Percentiles rank a stretch among this genome's conserved stretches.
Conservation (phyloP, 2,113 vertebrate genomes). For the Zosterops borbonicus region DNA sequence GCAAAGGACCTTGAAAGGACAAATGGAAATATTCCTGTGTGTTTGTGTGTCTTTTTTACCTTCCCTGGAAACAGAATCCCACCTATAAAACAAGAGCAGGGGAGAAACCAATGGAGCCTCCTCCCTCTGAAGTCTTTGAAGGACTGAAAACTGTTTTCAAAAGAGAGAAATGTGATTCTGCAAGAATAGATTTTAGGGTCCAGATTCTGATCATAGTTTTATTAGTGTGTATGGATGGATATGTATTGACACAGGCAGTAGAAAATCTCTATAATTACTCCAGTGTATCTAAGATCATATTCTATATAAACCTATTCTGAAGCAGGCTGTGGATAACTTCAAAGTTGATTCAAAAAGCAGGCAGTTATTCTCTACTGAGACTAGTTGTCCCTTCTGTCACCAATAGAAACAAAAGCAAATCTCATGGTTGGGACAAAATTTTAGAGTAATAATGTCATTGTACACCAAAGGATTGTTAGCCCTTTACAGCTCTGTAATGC, state of each 20-base stretch:
- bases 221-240: not conserved
- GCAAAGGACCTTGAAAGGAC: not conserved
- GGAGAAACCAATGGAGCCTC: not conserved
- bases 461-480: not conserved
- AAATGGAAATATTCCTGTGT: not conserved
- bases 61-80: not conserved
- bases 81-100: not conserved
- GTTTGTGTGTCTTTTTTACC: not conserved
- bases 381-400: not conserved
- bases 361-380: not conserved
- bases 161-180: not conserved
- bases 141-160: not conserved
- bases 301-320: not conserved
- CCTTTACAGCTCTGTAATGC: not conserved
- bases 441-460: not conserved
- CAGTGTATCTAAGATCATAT: not conserved
- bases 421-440: not conserved
- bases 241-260: not conserved
- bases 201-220: not conserved
- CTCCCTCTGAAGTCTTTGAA: not conserved
- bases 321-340: not conserved
- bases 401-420: not conserved
- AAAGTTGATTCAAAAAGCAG: not conserved
- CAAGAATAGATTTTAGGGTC: not conserved
- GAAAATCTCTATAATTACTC: not conserved